phyloP scores from a whole-genome alignment of 2,113 vertebrate species.

The Nothobranchius furzeri region DNA sequence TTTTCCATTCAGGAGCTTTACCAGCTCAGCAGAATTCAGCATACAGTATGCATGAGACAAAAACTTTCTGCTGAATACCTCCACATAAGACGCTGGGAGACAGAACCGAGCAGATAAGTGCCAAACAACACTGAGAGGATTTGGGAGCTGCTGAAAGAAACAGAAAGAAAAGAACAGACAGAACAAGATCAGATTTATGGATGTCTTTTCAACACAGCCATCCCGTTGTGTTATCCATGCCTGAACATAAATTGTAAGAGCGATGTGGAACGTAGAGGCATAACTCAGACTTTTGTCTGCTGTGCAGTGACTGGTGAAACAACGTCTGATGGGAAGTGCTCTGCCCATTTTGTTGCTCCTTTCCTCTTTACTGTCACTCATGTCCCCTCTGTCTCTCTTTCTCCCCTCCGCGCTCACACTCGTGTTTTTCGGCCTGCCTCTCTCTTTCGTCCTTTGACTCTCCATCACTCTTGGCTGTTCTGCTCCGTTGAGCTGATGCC shows the following conservation, averaged over 20 bases:
- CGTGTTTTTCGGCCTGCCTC: slow-evolving; percentile 19
- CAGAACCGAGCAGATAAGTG: slow-evolving; percentile 48
- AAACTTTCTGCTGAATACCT: slow-evolving; percentile 49
- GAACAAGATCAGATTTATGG: slow-evolving; percentile 80
- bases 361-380: slow-evolving; percentile 51
- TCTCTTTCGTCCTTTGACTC: slow-evolving; percentile 37
- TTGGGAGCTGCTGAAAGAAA: slow-evolving; percentile 33
- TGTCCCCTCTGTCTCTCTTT: slow-evolving; percentile 28
- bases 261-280: slow-evolving; percentile 60
- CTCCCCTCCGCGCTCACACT: slow-evolving; percentile 22
- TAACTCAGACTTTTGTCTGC: slow-evolving; percentile 71
- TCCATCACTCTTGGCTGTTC: slow-evolving; percentile 45
- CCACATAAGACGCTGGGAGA: slow-evolving; percentile 51
- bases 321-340: slow-evolving; percentile 51
- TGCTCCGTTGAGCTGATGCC: slow-evolving; percentile 56
- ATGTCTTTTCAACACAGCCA: slow-evolving; percentile 70
- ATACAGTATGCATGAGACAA: slow-evolving; percentile 43
- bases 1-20: slow-evolving; percentile 43
- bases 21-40: slow-evolving; percentile 55
- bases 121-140: slow-evolving; percentile 44
- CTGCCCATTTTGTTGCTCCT: slow-evolving; percentile 39
- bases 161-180: slow-evolving; percentile 37
- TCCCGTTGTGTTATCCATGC: slow-evolving; percentile 69
- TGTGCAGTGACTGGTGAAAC: slow-evolving; percentile 59
- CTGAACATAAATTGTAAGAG: slow-evolving; percentile 73